These are phyloP conservation scores for Leucozona laternaria DNA, from an alignment of 2,888 invertebrate species.

Conservation along the genomic window DNA sequence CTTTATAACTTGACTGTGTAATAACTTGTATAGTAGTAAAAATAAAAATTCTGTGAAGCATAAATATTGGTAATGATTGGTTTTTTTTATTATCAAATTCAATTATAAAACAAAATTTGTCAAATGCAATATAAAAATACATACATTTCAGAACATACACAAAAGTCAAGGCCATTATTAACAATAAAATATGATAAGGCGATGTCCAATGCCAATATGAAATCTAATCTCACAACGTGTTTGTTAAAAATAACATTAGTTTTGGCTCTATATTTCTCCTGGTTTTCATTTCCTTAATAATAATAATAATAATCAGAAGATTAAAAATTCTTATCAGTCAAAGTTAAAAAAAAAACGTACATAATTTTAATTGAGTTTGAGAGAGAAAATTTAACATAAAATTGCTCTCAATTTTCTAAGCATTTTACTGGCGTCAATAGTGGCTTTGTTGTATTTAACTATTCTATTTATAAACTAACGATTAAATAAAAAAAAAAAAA, in stretches of 20 bases:
- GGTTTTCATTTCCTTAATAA: not conserved
- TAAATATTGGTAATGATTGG: not conserved
- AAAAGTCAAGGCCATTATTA: slow-evolving; percentile 16
- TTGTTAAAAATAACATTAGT: slow-evolving; percentile 1
- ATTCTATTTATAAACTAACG: too few relatives aligned
- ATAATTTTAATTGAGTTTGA: not conserved
- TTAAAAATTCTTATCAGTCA: slow-evolving; percentile 6
- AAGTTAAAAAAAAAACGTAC: not conserved
- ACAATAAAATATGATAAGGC: not conserved
- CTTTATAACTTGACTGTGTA: too few relatives aligned
- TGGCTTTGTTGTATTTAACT: too few relatives aligned
- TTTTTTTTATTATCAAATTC: not conserved
- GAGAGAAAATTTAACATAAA: not conserved
- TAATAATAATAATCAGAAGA: not conserved
- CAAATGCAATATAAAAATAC: not conserved
- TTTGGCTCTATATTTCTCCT: not conserved
- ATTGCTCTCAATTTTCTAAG: not conserved
- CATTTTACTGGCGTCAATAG: not conserved
- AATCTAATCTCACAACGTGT: slow-evolving; percentile 14
- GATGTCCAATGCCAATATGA: not conserved
- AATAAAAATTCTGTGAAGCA: not conserved
- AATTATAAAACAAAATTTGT: not conserved
- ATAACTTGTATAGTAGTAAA: too few relatives aligned
- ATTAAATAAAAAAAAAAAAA: too few relatives aligned
- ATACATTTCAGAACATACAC: not conserved